phyloP scores from a whole-genome alignment of 2,797 vertebrate genomes.

The Myotis myotis region DNA sequence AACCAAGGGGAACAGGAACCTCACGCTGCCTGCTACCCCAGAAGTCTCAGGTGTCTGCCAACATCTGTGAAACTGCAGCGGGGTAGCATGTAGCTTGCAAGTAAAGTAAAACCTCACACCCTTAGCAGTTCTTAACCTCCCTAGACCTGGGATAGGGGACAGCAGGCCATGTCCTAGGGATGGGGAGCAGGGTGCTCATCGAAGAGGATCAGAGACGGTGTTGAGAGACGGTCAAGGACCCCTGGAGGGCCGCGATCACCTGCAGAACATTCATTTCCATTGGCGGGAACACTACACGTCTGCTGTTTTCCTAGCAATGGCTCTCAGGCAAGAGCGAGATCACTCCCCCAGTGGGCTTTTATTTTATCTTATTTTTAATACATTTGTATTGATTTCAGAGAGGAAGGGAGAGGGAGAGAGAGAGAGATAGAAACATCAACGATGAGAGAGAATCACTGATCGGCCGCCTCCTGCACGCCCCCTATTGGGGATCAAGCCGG shows the following conservation, averaged over 20 bases:
- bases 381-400: no score
- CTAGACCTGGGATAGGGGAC: neutral
- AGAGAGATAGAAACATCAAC: no score
- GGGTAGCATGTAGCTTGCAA: neutral
- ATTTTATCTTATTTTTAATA: no score
- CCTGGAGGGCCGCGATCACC: neutral
- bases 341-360: neutral
- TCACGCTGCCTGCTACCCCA: neutral
- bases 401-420: no score
- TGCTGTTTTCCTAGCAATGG: neutral
- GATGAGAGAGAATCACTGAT: no score
- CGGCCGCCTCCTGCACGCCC: no score
- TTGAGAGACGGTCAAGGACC: neutral
- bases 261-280: neutral
- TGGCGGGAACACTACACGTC: neutral
- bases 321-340: neutral
- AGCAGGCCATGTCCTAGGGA: neutral
- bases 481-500: no score
- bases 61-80: neutral
- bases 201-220: neutral
- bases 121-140: neutral
- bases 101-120: neutral
- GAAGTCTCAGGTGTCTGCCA: neutral
- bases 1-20: neutral
- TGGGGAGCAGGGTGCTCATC: neutral